Conservation (phyloP, 1,140 invertebrate genomes). For the Theocolax elegans region DNA sequence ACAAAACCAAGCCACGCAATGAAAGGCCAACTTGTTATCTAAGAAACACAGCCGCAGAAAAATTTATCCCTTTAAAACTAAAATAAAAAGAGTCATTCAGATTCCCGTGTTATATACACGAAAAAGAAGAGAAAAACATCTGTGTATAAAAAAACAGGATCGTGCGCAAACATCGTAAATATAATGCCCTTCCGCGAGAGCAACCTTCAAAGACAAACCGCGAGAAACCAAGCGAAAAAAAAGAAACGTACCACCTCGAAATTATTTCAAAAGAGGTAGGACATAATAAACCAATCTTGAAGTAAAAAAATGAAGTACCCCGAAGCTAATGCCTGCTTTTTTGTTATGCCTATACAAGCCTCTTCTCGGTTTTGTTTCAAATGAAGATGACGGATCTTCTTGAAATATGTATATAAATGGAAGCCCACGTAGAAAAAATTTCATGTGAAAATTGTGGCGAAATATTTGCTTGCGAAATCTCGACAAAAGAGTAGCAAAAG, state of each 20-base stretch:
- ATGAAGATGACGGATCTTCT: too few relatives aligned
- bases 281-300: too few relatives aligned
- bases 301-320: too few relatives aligned
- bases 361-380: too few relatives aligned
- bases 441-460: too few relatives aligned
- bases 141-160: not conserved
- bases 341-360: too few relatives aligned
- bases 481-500: too few relatives aligned
- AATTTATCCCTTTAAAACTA: not conserved
- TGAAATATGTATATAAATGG: too few relatives aligned
- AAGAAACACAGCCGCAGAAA: slow-evolving; percentile 2
- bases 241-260: not conserved
- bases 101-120: not conserved
- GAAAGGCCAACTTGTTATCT: slow-evolving; percentile 5
- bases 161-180: slow-evolving; percentile 14
- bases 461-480: too few relatives aligned
- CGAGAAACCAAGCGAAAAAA: not conserved
- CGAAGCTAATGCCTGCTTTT: too few relatives aligned
- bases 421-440: too few relatives aligned
- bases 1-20: not conserved
- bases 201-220: not conserved
- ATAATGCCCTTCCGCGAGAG: slow-evolving; percentile 11
- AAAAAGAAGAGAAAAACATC: not conserved
- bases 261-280: slow-evolving; percentile 4
- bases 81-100: not conserved